A percentile compares a stretch with the other conserved stretches of the same genome.
Conservation (phyloP, 64 coral and sea anemone genomes). For the Trachythela sp. region DNA sequence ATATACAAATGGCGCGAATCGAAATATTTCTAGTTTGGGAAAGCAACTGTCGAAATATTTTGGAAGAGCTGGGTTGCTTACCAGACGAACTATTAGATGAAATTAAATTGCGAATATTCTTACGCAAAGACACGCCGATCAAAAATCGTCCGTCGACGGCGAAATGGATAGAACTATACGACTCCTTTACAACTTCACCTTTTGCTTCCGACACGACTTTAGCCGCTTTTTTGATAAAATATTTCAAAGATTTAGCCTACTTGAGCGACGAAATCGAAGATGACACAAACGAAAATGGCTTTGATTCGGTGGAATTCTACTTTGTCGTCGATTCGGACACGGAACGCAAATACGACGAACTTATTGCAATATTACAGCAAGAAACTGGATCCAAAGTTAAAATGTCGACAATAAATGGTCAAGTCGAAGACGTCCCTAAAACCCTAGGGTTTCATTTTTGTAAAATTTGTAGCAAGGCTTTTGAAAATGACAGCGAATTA, state of each 20-base stretch:
- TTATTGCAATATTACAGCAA: conserved; percentile 58
- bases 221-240: conserved; percentile 42
- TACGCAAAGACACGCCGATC: conserved; percentile 78
- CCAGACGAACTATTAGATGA: conserved; percentile 45
- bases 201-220: conserved; percentile 77
- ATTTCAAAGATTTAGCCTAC: conserved; percentile 2
- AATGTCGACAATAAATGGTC: conserved; percentile 63
- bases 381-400: conserved; percentile 22
- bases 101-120: conserved; percentile 69
- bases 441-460: conserved; percentile 34
- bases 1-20: conserved; percentile 3
- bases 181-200: conserved; percentile 74
- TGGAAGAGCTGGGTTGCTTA: conserved; percentile 64
- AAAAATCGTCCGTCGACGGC: conserved; percentile 63
- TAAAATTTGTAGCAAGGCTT: conserved; percentile 63
- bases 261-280: background rate
- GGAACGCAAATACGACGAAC: conserved; percentile 79
- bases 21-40: conserved; percentile 94
- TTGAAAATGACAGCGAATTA: conserved; percentile 48
- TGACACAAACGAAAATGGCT: background rate
- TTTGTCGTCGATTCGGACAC: conserved; percentile 64
- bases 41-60: conserved; percentile 87
- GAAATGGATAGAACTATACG: conserved; percentile 63
- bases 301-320: background rate
- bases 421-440: conserved; percentile 21